These are phyloP conservation scores for Lateolabrax maculatus DNA, from an alignment of 2,797 vertebrate species.

Conservation along the genomic window DNA sequence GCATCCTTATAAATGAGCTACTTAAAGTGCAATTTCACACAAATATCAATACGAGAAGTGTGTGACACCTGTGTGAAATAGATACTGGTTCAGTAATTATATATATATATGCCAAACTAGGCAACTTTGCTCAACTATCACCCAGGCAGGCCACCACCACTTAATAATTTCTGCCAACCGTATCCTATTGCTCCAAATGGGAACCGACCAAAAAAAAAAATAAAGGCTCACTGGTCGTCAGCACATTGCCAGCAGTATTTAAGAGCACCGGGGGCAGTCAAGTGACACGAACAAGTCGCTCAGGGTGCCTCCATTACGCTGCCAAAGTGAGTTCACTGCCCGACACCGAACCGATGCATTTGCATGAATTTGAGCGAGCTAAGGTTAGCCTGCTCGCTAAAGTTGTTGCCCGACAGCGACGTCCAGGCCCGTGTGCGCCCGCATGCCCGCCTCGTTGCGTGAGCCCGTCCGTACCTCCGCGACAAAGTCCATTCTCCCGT, in stretches of 20 bases:
- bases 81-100: constrained; percentile 16
- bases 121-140: constrained; percentile 53
- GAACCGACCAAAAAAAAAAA: no score
- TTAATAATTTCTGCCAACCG: constrained; percentile 39
- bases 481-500: constrained; percentile 75
- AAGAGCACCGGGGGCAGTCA: constrained; percentile 49
- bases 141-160: constrained; percentile 20
- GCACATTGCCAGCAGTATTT: constrained; percentile 53
- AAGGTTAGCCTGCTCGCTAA: constrained; percentile 76
- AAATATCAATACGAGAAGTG: constrained; percentile 35
- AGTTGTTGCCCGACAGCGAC: constrained; percentile 77
- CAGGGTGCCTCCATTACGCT: constrained; percentile 78
- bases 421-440: constrained; percentile 69
- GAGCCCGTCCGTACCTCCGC: constrained; percentile 33
- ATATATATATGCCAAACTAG: constrained; percentile 27
- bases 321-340: constrained; percentile 60
- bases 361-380: constrained; percentile 72
- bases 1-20: constrained; percentile 11
- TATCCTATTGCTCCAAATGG: constrained; percentile 38
- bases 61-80: constrained; percentile 34
- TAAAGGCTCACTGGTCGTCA: constrained; percentile 56
- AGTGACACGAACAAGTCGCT: constrained; percentile 62
- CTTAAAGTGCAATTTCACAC: constrained; percentile 62
- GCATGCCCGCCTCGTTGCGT: constrained; percentile 55
- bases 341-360: constrained; percentile 68